Base-by-base conservation (phyloP, 2,888 invertebrate species). In the Trichacis sp. region DNA sequence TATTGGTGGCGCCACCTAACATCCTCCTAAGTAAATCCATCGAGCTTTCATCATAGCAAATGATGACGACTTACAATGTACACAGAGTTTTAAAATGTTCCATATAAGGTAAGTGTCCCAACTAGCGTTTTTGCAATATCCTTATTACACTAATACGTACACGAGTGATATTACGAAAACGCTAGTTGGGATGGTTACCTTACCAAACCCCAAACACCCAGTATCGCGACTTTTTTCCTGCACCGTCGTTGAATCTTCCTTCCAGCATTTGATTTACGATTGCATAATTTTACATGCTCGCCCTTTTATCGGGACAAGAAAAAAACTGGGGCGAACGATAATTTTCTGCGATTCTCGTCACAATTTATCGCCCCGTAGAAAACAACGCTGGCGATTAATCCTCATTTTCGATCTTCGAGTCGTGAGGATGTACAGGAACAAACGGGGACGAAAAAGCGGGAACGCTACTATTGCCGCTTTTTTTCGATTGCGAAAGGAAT, bases 1-100 rank as follows among this genome's bases (percentile, higher is more conserved):
- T 18, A 17, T 43, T 29, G 11, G 54, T 54, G 54, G 52, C 30
- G 58, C 58, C 58, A 58, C 52, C 58, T 58, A 30, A 17, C 45
- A 43, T 2, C 17, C 14, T 12, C 38, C 12, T 2, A 9, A 36
- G 17, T 20, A 50, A 36, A 43, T 58, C 47, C 43, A 29, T 17
- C 17, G 8, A 19, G 11, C 24, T 18, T 53, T 53, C 52, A 33
- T 49, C 17, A 6, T 14, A 14, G n/a, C 49, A 53, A 53, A 53
- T 43, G 42, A 38, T 53, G 59, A 47, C 52, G 53, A n/a, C n/a
- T n/a, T n/a, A n/a, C n/a, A n/a, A n/a, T n/a, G n/a, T n/a, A n/a
- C n/a, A n/a, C n/a, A n/a, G n/a, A n/a, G n/a, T n/a, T n/a, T n/a
- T n/a, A n/a, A n/a, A n/a, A n/a, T n/a, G n/a, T n/a, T n/a, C n/a